Evolutionary conservation across 2,113 vertebrate species (phyloP), one percentile per base, ranked within the genome.

Genomic region (Xenopus borealis): DNA sequence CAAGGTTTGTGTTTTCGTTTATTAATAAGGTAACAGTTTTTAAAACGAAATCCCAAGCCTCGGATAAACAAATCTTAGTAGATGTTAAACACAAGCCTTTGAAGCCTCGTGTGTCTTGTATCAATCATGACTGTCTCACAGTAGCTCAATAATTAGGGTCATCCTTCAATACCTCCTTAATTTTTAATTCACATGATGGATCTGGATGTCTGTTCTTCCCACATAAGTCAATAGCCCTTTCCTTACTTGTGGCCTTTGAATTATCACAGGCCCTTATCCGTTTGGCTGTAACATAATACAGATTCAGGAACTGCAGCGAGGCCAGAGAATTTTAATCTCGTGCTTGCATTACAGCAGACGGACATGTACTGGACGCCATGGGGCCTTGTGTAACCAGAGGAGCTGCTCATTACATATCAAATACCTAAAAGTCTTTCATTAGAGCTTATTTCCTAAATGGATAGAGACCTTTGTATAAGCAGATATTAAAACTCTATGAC

Each of bases 161-260:
- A 71, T 74, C 69, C 81, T 80, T 78, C 63, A 75, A 81, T 58
- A 71, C 82, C 68, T 75, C 75, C 72, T 78, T 80, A 40, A 11
- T 47, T 83, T 86, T 87, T n/a, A 17, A 23, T 57, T 16, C 50
- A 33, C 7, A 71, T 19, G 71, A 72, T 79, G 79, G 55, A 74
- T 82, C 69, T 55, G 47, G 45, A 8, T 52, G 59, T 62, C 66
- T 53, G 58, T 12, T 44, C 27, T 53, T 53, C 30, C 53, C 72
- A 30, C 65, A 59, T 62, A 59, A 59, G 40, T 67, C 19, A 62
- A 75, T 75, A 67, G 53, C 64, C 65, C 57, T 68, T 62, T 69
- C 11, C 47, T 63, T 30, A 27, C 62, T 17, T 61, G 7, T 65
- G 69, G 75, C 61, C 23, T 72, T 62, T 66, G 19, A 12, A 40